Evolutionary conservation across 2,113 vertebrate genomes (phyloP), one percentile per base, ranked within the genome.

Genomic region (Ceyx margarethae): DNA sequence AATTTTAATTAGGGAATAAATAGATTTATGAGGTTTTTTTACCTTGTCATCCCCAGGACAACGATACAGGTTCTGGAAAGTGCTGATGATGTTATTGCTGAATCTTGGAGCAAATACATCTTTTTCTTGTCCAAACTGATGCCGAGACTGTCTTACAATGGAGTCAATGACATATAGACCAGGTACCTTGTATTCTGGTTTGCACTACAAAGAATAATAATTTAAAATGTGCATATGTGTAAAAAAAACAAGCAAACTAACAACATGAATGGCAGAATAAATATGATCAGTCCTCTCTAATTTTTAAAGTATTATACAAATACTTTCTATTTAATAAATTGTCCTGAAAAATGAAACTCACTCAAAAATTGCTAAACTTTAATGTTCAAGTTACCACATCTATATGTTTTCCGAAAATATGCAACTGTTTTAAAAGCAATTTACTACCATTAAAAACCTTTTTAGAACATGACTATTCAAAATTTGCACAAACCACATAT

Each of bases 11-110:
- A 74, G 37, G 37, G 37, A 37, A 37, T 37, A 37, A 37, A 37
- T 37, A 37, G 9, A 37, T 10, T 37, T 37, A 37, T 37, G 37
- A 37, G 37, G 37, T 37, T 37, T 37, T 37, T 37, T 37, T 97
- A 99, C 99, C 98, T 99, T 99, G 94, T 99, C 99, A 97, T 99
- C 99, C 62, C 98, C 98, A 71, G 99, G 99, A 95, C 99, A 99
- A 91, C 99, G 98, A 96, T 99, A 99, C 58, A 99, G 98, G 95
- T 99, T 99, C 98, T 99, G 99, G 95, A 99, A 99, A 94, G 99
- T 99, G 72, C 95, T 95, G 87, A 99, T 99, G 95, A 99, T 99
- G 96, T 99, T 99, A 97, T 99, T 99, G 98, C 99, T 99, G 98
- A 99, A 99, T 87, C 99, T 98, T 22, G 99, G 99, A 2, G 99